Evolutionary conservation across 2,797 vertebrate genomes (phyloP).

Genomic region (Glyptemys insculpta): DNA sequence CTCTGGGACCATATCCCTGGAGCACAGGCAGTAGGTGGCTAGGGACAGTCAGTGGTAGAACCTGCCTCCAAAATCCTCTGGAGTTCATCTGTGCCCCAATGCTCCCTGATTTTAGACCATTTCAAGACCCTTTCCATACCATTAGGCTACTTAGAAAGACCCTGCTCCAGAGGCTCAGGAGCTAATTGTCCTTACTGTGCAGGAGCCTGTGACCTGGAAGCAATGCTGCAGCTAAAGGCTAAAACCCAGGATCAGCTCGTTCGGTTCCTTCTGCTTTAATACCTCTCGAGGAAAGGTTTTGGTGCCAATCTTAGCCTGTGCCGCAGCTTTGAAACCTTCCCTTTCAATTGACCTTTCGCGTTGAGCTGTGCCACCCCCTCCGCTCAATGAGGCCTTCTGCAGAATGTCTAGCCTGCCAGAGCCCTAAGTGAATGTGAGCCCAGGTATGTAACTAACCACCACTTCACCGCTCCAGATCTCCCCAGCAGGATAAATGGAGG

Average conservation of each 20-base stretch:
- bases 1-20: background rate
- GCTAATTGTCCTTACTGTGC: background rate
- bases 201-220: background rate
- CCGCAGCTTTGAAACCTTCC: background rate
- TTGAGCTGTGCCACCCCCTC: fast-evolving
- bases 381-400: background rate
- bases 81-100: background rate
- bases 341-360: background rate
- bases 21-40: background rate
- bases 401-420: background rate
- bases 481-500: background rate
- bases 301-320: background rate
- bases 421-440: background rate
- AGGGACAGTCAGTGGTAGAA: background rate
- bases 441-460: background rate
- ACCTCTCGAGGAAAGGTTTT: background rate
- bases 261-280: background rate
- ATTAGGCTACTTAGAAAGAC: background rate
- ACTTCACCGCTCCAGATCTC: background rate
- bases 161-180: background rate
- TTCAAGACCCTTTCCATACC: background rate
- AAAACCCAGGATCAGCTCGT: background rate
- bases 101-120: background rate
- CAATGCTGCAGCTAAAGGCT: background rate
- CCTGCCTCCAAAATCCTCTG: background rate